Base-by-base conservation (phyloP, 1,140 invertebrate species). In the Drepana arcuata region DNA sequence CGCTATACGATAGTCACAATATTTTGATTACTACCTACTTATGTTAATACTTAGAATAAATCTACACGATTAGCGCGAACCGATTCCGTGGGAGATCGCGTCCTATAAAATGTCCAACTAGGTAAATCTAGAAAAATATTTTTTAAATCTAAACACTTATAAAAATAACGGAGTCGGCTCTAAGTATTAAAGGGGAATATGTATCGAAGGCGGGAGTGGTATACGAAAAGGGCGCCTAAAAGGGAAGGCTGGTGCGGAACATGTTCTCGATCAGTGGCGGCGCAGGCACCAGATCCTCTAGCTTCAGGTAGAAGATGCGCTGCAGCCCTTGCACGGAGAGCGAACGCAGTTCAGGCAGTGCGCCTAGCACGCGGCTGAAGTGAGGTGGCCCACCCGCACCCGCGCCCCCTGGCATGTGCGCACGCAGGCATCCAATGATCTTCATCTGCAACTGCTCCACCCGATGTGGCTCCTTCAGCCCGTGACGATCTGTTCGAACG, bases 361-460 rank as follows among this genome's bases (percentile, higher is more conserved):
- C 96, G 15, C 93, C 93, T 16, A 98, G 84, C 23, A 98, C 88
- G 10, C 93, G 87, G 21, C 95, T 97, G 86, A 98, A 95, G 81
- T 97, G 97, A 53, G 97, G 93, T 1, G 93, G 89, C 60, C 96
- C 72, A 93, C 92, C 13, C 89, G 88, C 71, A 93, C 95, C 58
- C 88, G 88, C 77, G 93, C 95, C 33, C 90, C 84, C 96, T 5
- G 95, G 97, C 61, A 97, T 95, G 84, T 98, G 96, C 59, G 98
- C 96, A 6, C 94, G 88, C 7, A 99, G 84, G 29, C 95, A 95
- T 34, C 93, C 91, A 44, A 98, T 97, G 53, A 98, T 95, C 78
- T 96, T 96, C 93, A 95, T 95, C 73, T 98, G 95, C 5, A 98
- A 81, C 57, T 95, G 94, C 69, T 98, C 95, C 47, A 98, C 94